Evolutionary conservation across 2,797 vertebrate species (phyloP), one percentile per base, ranked within the genome.

Genomic region (Glyptemys insculpta): DNA sequence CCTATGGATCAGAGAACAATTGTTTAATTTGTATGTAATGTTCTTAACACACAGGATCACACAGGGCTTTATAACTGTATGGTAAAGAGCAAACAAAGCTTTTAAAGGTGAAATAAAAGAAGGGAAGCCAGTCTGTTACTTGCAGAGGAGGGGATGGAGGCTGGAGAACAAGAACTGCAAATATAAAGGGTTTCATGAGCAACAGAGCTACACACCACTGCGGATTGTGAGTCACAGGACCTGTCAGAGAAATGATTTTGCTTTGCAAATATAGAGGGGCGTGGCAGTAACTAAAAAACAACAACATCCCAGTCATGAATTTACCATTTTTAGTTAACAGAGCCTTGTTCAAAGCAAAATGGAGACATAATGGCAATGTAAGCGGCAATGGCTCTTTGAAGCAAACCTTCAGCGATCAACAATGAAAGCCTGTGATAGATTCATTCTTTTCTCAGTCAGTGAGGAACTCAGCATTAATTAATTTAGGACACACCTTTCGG

Each of bases 401-500:
- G 93, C 68, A 95, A 90, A 94, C 80, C 86, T 34, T 54, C 76
- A 41, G 57, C 62, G 79, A 81, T 93, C 31, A 83, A 91, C 53
- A 92, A 83, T 23, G 80, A 81, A 91, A 92, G 94, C 81, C 29
- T 83, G 81, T 37, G 68, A 57, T 56, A 82, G 83, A 2, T 23
- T 65, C 76, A 31, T 72, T 92, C 91, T 94, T 89, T 53, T 95
- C 59, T 76, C 5, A 87, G 68, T 88, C 89, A 95, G 83, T 95
- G 89, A 86, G 54, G 56, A 96, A 94, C 86, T 84, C 85, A 72
- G 68, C 81, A 92, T 92, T 93, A 96, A 97, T 96, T 97, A 97
- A 96, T 96, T 91, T 97, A 95, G 93, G 94, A 94, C 89, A 96
- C 91, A 95, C 95, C 93, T 97, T 97, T 96, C 86, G 86, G 81